Percentiles rank a stretch among this genome's conserved stretches.
Conservation (phyloP, 2,113 vertebrate species). For the Channa maculata region DNA sequence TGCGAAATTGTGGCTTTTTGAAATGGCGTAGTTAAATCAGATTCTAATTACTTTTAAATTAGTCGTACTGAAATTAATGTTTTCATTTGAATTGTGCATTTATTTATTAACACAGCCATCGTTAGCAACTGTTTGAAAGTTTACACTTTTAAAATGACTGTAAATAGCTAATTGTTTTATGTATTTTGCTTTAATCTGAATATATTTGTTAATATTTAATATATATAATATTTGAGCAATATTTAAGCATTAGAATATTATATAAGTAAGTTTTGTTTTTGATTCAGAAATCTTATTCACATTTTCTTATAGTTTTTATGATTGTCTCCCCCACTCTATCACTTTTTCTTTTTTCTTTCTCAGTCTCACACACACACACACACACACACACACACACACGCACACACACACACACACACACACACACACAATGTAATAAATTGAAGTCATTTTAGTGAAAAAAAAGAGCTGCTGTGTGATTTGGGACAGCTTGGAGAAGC, state of each 20-base stretch:
- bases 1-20: neutral
- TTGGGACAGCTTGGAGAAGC: constrained; percentile 78
- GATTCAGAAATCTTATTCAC: neutral
- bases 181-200: neutral
- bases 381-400: neutral
- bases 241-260: neutral
- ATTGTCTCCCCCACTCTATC: neutral
- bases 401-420: constrained; percentile 31
- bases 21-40: neutral
- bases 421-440: constrained; percentile 54
- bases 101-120: neutral
- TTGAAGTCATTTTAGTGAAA: constrained; percentile 75
- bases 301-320: constrained; percentile 6
- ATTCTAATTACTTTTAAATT: constrained; percentile 3
- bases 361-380: neutral
- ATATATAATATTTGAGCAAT: neutral
- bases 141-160: constrained; percentile 3
- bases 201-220: neutral
- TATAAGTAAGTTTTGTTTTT: neutral
- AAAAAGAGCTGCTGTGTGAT: constrained; percentile 77
- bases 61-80: neutral
- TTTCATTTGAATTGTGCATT: neutral
- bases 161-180: neutral
- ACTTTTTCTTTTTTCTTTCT: neutral
- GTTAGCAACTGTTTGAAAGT: neutral